Evolutionary conservation across 2,888 invertebrate species (phyloP).

Genomic region (Hermaeophaga mercurialis): DNA sequence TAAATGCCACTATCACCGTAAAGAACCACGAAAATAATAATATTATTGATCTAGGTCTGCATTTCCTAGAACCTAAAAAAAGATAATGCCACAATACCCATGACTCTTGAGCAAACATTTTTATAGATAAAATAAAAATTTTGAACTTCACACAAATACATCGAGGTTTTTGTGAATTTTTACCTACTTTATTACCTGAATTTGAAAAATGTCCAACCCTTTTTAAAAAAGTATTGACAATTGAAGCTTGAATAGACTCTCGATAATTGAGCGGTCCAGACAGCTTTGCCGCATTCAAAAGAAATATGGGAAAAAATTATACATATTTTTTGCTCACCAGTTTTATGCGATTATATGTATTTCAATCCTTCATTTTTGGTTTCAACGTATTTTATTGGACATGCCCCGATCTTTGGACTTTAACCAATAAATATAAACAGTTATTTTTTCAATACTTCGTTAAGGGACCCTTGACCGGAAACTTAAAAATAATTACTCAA

Average conservation of each 20-base stretch:
- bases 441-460: no score
- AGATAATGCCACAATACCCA: constrained; percentile 16
- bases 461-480: no score
- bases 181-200: constrained; percentile 33
- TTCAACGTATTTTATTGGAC: no score
- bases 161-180: constrained; percentile 24
- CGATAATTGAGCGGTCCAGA: constrained; percentile 14
- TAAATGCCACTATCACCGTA: constrained; percentile 2
- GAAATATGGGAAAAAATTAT: constrained; percentile 19
- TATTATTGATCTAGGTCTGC: constrained; percentile 22
- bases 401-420: no score
- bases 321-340: neutral
- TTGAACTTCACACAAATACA: constrained; percentile 24
- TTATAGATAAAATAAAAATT: constrained; percentile 19
- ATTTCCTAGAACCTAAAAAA: constrained; percentile 24
- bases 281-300: constrained; percentile 7
- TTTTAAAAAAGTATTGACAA: constrained; percentile 33
- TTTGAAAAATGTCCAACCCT: constrained; percentile 35
- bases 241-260: constrained; percentile 22
- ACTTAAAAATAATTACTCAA: no score
- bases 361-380: no score
- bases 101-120: constrained; percentile 29
- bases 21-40: constrained; percentile 27
- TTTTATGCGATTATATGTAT: no score
- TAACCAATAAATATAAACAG: no score